Base-by-base conservation (phyloP, 2,797 vertebrate species). In the Epinephelus awoara region DNA sequence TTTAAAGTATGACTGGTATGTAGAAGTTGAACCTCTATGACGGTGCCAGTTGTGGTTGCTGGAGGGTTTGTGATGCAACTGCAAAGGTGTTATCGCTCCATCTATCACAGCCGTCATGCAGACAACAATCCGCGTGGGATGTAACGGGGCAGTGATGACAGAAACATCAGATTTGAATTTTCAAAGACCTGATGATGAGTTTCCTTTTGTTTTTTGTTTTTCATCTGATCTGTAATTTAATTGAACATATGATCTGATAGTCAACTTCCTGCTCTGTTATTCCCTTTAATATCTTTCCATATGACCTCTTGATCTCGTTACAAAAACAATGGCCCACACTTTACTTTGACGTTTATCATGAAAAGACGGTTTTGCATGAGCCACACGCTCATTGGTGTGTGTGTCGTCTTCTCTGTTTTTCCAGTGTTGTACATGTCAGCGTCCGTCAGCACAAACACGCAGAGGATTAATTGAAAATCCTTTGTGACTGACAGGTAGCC, bases 341-440 rank as follows among this genome's bases (percentile, higher is more conserved):
- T 38, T 6, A 15, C 19, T 25, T n/a, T 7, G 21, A 44, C 61
- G 52, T 66, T 67, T 54, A 73, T 83, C 46, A 2, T 40, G 47
- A 82, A 54, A 40, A 23, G 25, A 57, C 11, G 13, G 55, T 79
- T 85, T 82, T 84, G 80, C 80, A 67, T 84, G 67, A 49, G 25
- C 47, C 0, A 54, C 17, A 18, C 5, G 27, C 44, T 72, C 65
- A 1, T 61, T 66, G 68, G n/a, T 49, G 27, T 59, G 64, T 29
- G 23, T 3, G 6, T 5, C 4, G 6, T 42, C 77, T 69, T 85
- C 65, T 34, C 65, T 34, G 19, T 67, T 85, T 44, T 27, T 21
- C 21, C 63, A 40, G 21, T 8, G 49, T 44, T 27, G 6, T 3
- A 42, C 46, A 17, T 3, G 76, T 44, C n/a, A 3, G 1, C 0